Percentiles rank a stretch among this genome's conserved stretches.
Evolutionary conservation across 2,888 invertebrate species (phyloP).

Genomic region (Chromoteleia sp.): DNA sequence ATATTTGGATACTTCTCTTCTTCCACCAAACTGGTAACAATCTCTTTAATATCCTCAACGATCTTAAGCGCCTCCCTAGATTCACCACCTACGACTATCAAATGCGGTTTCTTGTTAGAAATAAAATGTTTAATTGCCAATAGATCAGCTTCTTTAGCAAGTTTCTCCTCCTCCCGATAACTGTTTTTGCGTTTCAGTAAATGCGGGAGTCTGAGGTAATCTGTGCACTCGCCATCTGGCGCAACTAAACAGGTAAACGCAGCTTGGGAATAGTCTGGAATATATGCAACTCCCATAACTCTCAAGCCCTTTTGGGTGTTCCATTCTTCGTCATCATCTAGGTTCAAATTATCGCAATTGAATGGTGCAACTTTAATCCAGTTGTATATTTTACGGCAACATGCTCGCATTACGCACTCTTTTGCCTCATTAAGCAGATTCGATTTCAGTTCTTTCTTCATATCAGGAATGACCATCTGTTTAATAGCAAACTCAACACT

Average conservation of each 20-base stretch:
- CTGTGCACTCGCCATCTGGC: constrained; percentile 96
- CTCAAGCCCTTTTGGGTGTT: constrained; percentile 93
- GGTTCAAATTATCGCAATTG: constrained; percentile 88
- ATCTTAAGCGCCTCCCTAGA: constrained; percentile 94
- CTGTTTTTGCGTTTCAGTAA: constrained; percentile 93
- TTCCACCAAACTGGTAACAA: constrained; percentile 90
- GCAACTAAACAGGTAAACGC: constrained; percentile 95
- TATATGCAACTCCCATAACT: constrained; percentile 95
- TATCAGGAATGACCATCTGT: constrained; percentile 94
- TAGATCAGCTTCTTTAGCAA: constrained; percentile 89
- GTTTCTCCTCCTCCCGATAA: constrained; percentile 88
- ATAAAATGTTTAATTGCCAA: constrained; percentile 92
- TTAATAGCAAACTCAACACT: constrained; percentile 95
- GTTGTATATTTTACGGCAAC: constrained; percentile 94
- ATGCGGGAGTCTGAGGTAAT: constrained; percentile 94
- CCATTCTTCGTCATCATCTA: constrained; percentile 96
- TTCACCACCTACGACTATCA: constrained; percentile 95
- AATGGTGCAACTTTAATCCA: constrained; percentile 97
- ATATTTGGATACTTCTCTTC: constrained; percentile 95
- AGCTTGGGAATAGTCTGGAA: constrained; percentile 92
- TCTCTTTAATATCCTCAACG: constrained; percentile 90
- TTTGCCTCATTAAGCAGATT: constrained; percentile 94
- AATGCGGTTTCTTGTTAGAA: constrained; percentile 95
- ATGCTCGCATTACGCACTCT: constrained; percentile 92
- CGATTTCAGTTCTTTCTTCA: constrained; percentile 93